These are phyloP conservation scores for Bombus waltoni DNA, from an alignment of 1,140 invertebrate species.

Conservation along the genomic window DNA sequence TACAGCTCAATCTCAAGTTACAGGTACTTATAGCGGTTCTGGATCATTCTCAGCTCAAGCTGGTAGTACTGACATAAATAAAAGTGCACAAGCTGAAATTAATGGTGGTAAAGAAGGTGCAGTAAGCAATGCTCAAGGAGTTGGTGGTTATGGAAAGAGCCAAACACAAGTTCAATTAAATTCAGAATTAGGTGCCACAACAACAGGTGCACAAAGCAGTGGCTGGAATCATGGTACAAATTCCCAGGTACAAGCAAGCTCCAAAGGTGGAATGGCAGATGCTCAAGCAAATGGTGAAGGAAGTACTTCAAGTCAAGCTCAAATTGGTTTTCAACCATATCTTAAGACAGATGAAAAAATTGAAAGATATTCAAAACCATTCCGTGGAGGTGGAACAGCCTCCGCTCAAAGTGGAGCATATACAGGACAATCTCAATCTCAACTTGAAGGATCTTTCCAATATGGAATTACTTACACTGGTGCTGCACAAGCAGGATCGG, in stretches of 20 bases:
- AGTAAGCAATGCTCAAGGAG: slow-evolving; percentile 88
- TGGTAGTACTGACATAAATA: slow-evolving; percentile 88
- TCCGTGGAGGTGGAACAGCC: slow-evolving; percentile 89
- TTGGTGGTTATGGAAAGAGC: slow-evolving; percentile 88
- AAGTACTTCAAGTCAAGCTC: slow-evolving; percentile 92
- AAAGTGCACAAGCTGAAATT: slow-evolving; percentile 88
- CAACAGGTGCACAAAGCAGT: slow-evolving; percentile 88
- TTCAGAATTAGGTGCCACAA: slow-evolving; percentile 87
- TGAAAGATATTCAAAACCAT: slow-evolving; percentile 82
- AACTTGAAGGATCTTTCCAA: slow-evolving; percentile 89
- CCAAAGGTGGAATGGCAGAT: slow-evolving; percentile 91
- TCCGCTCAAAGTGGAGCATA: slow-evolving; percentile 89
- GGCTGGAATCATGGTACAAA: slow-evolving; percentile 89
- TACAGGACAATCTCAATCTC: slow-evolving; percentile 90
- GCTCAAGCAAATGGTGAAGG: slow-evolving; percentile 92
- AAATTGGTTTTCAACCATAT: slow-evolving; percentile 92
- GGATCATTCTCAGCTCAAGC: slow-evolving; percentile 92
- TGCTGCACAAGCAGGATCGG: slow-evolving; percentile 91
- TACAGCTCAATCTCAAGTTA: slow-evolving; percentile 90
- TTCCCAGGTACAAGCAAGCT: slow-evolving; percentile 89
- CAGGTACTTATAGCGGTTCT: slow-evolving; percentile 88
- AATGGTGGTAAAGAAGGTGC: slow-evolving; percentile 89
- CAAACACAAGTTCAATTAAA: slow-evolving; percentile 90
- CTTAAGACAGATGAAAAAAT: slow-evolving; percentile 82
- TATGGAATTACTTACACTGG: slow-evolving; percentile 92